Evolutionary conservation across 1,140 invertebrate species (phyloP).

Genomic region (Bombus waltoni): DNA sequence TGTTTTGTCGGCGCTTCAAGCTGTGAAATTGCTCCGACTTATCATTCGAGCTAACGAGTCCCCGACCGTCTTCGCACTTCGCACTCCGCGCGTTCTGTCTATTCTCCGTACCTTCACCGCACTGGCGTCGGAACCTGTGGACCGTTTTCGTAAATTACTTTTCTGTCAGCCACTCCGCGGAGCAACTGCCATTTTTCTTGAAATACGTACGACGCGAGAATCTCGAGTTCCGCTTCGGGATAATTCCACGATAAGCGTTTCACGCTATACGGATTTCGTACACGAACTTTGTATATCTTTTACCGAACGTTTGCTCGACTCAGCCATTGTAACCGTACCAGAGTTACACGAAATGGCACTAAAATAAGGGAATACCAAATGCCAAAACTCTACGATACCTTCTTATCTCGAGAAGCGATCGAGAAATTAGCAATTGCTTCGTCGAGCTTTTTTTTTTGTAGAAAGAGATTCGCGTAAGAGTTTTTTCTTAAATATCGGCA

Average conservation of each 20-base stretch:
- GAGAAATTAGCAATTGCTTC: background rate
- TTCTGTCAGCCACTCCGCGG: background rate
- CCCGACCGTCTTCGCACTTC: slow-evolving; percentile 77
- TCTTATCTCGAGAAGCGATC: too few relatives aligned
- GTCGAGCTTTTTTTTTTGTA: background rate
- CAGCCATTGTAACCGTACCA: too few relatives aligned
- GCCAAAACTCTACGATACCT: too few relatives aligned
- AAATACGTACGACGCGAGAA: background rate
- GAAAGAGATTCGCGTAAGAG: background rate
- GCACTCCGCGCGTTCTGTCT: slow-evolving; percentile 69
- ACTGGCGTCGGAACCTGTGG: slow-evolving; percentile 64
- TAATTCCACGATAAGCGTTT: background rate
- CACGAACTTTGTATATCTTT: too few relatives aligned
- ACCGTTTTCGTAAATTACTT: slow-evolving; percentile 1
- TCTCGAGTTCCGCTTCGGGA: background rate
- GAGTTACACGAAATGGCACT: too few relatives aligned
- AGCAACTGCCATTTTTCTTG: background rate
- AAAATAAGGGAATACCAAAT: too few relatives aligned
- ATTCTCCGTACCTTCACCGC: slow-evolving; percentile 60
- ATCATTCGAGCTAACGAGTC: slow-evolving; percentile 81
- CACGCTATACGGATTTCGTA: too few relatives aligned
- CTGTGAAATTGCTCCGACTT: slow-evolving; percentile 80
- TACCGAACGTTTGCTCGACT: too few relatives aligned
- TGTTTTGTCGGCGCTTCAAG: slow-evolving; percentile 70
- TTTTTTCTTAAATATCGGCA: background rate